Evolutionary conservation across 2,888 invertebrate species (phyloP).

Genomic region (Julus scanicus): DNA sequence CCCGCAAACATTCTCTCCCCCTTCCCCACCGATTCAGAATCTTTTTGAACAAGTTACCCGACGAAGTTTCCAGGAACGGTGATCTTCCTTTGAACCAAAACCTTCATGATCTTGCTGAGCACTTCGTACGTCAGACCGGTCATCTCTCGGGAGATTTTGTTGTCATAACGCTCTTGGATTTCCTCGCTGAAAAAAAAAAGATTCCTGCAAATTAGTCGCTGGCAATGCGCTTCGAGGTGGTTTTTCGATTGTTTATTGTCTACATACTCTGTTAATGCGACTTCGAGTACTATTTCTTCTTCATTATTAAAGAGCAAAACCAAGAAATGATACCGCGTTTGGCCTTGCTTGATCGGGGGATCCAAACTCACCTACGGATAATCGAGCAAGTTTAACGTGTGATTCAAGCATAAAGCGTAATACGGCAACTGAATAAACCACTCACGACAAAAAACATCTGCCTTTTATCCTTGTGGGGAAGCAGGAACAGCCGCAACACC

Average conservation of each 20-base stretch:
- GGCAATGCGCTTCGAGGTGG: background rate
- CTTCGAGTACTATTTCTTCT: conserved; percentile 89
- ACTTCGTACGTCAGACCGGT: conserved; percentile 95
- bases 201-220: background rate
- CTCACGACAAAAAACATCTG: conserved; percentile 97
- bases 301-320: conserved; percentile 95
- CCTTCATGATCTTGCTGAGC: conserved; percentile 95
- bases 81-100: conserved; percentile 91
- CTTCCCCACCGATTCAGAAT: too few species aligned
- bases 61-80: conserved; percentile 93
- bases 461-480: conserved; percentile 97
- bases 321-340: conserved; percentile 96
- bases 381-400: conserved; percentile 51
- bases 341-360: conserved; percentile 99
- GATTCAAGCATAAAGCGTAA: too few species aligned
- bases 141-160: conserved; percentile 88
- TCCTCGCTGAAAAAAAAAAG: conserved; percentile 75
- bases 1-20: too few species aligned
- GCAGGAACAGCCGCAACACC: conserved; percentile 89
- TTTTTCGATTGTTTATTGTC: too few species aligned
- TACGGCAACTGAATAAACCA: conserved; percentile 53
- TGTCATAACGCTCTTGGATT: conserved; percentile 91
- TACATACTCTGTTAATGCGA: conserved; percentile 89
- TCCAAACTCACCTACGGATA: conserved; percentile 81
- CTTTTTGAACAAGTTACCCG: conserved; percentile 73